A percentile compares a stretch with the other conserved stretches of the same genome.
These are phyloP conservation scores for Noctua janthina DNA, from an alignment of 2,888 invertebrate genomes.

Conservation along the genomic window DNA sequence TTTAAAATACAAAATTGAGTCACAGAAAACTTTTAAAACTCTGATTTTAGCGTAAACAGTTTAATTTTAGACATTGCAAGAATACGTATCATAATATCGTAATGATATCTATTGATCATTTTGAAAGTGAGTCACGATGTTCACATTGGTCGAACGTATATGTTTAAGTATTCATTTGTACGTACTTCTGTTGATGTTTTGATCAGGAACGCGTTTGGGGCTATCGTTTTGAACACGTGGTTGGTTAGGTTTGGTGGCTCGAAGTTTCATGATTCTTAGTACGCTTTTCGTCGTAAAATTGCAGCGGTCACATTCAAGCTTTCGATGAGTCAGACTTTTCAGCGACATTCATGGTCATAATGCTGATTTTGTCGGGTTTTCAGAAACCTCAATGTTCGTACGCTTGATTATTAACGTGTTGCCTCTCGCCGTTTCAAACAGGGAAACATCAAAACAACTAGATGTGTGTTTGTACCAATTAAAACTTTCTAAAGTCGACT, in stretches of 20 bases:
- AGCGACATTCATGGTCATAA: not conserved
- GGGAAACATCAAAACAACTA: not conserved
- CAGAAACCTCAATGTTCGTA: slow-evolving; percentile 17
- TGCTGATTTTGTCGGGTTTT: slow-evolving; percentile 1
- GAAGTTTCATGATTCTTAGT: slow-evolving; percentile 12
- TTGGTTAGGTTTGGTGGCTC: slow-evolving; percentile 10
- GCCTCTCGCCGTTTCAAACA: not conserved
- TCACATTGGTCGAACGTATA: slow-evolving; percentile 14
- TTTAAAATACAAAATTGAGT: slow-evolving; percentile 55
- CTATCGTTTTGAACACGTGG: slow-evolving; percentile 36
- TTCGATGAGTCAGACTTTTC: slow-evolving; percentile 23
- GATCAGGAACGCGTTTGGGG: slow-evolving; percentile 41
- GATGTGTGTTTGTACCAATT: not conserved
- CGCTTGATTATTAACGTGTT: not conserved
- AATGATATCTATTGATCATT: slow-evolving; percentile 49
- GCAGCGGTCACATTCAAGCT: not conserved
- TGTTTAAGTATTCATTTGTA: slow-evolving; percentile 37
- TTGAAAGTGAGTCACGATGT: slow-evolving; percentile 47
- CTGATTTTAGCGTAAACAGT: slow-evolving; percentile 52
- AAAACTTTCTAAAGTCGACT: slow-evolving; percentile 8
- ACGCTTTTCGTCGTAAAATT: slow-evolving; percentile 2
- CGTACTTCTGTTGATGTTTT: slow-evolving; percentile 49
- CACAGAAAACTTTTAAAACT: slow-evolving; percentile 35
- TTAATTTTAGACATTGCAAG: slow-evolving; percentile 51
- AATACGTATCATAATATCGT: slow-evolving; percentile 50